Conservation (phyloP, 2,888 invertebrate species). For the Mythimna impura region DNA sequence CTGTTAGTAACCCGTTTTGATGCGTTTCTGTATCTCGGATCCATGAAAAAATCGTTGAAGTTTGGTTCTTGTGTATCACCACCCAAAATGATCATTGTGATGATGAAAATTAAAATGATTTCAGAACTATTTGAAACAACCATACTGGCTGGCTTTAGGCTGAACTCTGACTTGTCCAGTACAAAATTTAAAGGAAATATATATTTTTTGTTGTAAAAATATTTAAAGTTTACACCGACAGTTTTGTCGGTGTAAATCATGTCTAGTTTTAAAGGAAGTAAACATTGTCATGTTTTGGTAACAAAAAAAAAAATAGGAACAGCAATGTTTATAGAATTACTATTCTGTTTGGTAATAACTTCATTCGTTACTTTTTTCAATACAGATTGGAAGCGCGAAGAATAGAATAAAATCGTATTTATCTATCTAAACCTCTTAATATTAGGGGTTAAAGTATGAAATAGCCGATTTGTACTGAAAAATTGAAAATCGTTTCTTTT, state of each 20-base stretch:
- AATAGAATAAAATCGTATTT: too few species aligned
- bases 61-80: not conserved
- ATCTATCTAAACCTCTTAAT: too few species aligned
- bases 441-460: too few species aligned
- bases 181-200: not conserved
- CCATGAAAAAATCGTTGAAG: too few species aligned
- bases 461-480: too few species aligned
- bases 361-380: not conserved
- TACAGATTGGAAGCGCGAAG: not conserved
- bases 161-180: not conserved
- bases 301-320: not conserved
- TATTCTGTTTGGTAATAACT: not conserved
- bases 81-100: not conserved
- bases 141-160: not conserved
- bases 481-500: too few species aligned
- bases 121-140: not conserved
- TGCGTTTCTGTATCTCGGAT: not conserved
- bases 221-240: conserved; percentile 5
- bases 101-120: conserved; percentile 3
- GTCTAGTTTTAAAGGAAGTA: conserved; percentile 11
- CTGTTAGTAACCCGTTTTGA: not conserved
- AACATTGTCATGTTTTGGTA: conserved; percentile 28
- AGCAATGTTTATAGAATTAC: not conserved
- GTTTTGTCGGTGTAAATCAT: not conserved
- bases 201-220: conserved; percentile 20